Evolutionary conservation across 2,888 invertebrate species (phyloP), one percentile per base, ranked within the genome.

Genomic region (Hyposoter dolosus): DNA sequence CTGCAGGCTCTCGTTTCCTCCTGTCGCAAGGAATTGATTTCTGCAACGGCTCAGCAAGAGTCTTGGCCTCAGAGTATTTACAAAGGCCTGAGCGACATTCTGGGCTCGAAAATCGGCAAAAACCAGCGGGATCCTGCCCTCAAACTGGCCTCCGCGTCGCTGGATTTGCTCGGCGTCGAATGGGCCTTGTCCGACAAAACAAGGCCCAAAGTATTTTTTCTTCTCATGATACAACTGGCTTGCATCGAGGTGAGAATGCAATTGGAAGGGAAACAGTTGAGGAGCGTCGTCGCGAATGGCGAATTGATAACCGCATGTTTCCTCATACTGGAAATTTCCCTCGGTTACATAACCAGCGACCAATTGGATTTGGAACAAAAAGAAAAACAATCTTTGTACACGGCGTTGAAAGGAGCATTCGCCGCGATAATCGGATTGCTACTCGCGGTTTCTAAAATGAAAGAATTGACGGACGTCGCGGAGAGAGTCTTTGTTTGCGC

Each of bases 231-330:
- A 82, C 98, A 99, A 93, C 95, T 99, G 82, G 97, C 97, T 90
- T 98, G 98, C 74, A 98, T 99, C 92, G 99, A 99, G 95, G 97
- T 99, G 0, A 96, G 98, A 91, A 98, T 99, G 98, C 98, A 98
- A 89, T 95, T 99, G 87, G 99, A 99, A 92, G 98, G 98, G 88
- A 97, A 97, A 91, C 97, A 96, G 91, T 95, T 98, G 89, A 97
- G 98, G 93, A 96, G 97, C 91, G 97, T 97, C 0, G 96, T 96
- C 93, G 95, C 96, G 65, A 97, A 97, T 93, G 96, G 96, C 71
- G 97, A 97, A 87, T 94, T 98, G 68, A 95, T 98, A n/a, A 97
- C 97, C 10, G 96, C 97, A 72, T 98, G 98, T 91, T 98, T 98
- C 90, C 95, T 96, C 77, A 97, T 98, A 77, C 94, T 98, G 85